Evolutionary conservation across 30 jellyfish, hydroid and myxozoan species (phyloP), one percentile per base, ranked within the genome.

Genomic region (Turritopsis dohrnii): DNA sequence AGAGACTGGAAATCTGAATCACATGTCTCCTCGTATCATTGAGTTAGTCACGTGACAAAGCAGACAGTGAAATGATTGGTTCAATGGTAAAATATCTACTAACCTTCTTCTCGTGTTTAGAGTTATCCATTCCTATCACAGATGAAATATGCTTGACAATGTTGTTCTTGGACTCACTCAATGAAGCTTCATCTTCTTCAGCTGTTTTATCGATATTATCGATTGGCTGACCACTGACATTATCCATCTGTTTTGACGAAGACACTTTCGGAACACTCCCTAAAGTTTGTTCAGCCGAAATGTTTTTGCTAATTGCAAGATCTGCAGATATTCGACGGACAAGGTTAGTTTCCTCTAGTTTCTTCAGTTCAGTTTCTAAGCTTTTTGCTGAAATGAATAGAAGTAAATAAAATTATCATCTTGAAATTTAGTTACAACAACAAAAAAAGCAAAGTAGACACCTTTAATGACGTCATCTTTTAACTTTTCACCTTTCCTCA

Each of bases 401-500:
- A 3, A 41, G 13, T 13, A 41, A 41, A 41, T 3, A 41, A 41
- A 41, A 5, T 13, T 5, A 41, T 41, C 9, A 3, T 41, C 60
- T 41, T 41, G 60, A 41, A 41, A 41, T 41, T n/a, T 41, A 41
- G 13, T 13, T 3, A 41, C 60, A 41, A 41, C 60, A 41, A 41
- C 60, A 41, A 41, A 5, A 41, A 66, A 4, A 69, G 8, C 30
- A 21, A n/a, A n/a, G 28, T 66, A 8, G 7, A n/a, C 23, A 74
- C 83, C 65, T 74, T 23, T 74, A 18, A 21, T 30, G 60, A 20
- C 53, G 79, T 79, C 85, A 1, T 79, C 85, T 79, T 1, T 79
- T 41, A 86, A 77, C 53, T 84, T 81, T 52, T 91, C 97, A 52
- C 95, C 89, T 73, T 83, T 87, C 18, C 97, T 85, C 89, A 91